A percentile compares a stretch with the other conserved stretches of the same genome.
Evolutionary conservation across 2,113 vertebrate genomes (phyloP).

Genomic region (Polyodon spathula): DNA sequence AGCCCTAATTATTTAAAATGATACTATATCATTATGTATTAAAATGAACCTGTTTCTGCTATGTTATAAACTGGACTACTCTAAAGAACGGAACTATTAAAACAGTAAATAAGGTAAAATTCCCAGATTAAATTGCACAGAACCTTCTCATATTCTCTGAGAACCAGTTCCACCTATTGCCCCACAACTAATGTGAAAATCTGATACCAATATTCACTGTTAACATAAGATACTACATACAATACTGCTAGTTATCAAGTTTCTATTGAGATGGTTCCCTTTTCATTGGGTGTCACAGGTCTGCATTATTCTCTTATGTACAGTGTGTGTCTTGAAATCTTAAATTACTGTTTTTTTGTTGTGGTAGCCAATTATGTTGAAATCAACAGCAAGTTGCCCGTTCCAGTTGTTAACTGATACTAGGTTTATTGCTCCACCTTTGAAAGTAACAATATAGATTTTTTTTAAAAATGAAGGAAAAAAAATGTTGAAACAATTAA

Average conservation of each 20-base stretch:
- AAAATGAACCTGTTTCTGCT: background rate
- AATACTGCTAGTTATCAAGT: slow-evolving; percentile 27
- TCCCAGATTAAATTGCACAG: slow-evolving; percentile 29
- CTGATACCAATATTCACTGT: slow-evolving; percentile 16
- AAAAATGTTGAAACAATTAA: too few species aligned
- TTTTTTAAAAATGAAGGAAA: too few species aligned
- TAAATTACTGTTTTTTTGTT: slow-evolving; percentile 31
- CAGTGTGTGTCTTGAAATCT: slow-evolving; percentile 27
- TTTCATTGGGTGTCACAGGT: background rate
- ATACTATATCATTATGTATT: background rate
- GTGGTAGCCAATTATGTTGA: slow-evolving; percentile 6
- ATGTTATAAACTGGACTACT: background rate
- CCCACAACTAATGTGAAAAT: slow-evolving; percentile 19
- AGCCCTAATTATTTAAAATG: too few species aligned
- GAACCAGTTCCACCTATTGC: slow-evolving; percentile 26
- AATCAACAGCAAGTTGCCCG: too few species aligned
- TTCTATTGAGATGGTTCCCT: slow-evolving; percentile 23
- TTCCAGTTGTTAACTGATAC: too few species aligned
- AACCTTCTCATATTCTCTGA: slow-evolving; percentile 18
- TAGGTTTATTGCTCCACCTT: too few species aligned
- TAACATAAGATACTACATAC: slow-evolving; percentile 20
- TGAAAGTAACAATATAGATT: too few species aligned
- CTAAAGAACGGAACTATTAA: slow-evolving; percentile 10
- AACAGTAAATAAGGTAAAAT: slow-evolving; percentile 26
- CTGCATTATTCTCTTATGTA: slow-evolving; percentile 13